Percentiles rank a stretch among this genome's conserved stretches.
Conservation (phyloP, 2,888 invertebrate genomes). For the Polyploca ridens region DNA sequence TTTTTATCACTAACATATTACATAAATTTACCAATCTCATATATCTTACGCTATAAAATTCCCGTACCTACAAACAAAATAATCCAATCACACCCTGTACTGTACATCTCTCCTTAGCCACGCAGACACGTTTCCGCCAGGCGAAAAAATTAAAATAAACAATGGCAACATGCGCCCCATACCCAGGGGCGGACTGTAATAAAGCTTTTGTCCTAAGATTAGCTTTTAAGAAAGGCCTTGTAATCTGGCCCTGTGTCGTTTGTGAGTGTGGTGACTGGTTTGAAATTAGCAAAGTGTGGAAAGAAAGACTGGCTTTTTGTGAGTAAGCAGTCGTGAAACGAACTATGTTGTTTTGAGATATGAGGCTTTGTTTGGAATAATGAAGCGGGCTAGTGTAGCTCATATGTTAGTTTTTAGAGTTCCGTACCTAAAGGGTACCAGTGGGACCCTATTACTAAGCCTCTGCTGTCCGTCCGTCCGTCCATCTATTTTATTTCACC, state of each 20-base stretch:
- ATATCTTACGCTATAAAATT: not conserved
- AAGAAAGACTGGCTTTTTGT: conserved; percentile 24
- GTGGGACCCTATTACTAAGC: no score
- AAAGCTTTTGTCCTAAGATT: conserved; percentile 83
- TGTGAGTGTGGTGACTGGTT: conserved; percentile 43
- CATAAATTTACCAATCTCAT: no score
- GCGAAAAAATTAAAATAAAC: conserved; percentile 83
- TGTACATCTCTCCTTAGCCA: conserved; percentile 42
- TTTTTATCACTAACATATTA: not conserved
- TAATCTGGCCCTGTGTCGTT: conserved; percentile 54
- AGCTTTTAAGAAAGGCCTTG: conserved; percentile 77
- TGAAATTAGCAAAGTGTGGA: conserved; percentile 20
- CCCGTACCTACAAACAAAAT: not conserved
- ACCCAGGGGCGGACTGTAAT: conserved; percentile 72
- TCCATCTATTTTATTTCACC: no score
- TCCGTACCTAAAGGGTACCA: no score
- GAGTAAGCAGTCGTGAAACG: not conserved
- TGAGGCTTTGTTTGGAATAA: conserved; percentile 6
- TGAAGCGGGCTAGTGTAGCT: not conserved
- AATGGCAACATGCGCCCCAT: conserved; percentile 76
- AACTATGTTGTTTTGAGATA: conserved; percentile 7
- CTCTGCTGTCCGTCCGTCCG: no score
- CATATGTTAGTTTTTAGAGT: no score
- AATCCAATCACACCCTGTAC: conserved; percentile 38
- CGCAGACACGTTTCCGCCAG: conserved; percentile 34